phyloP scores from a whole-genome alignment of 2,113 vertebrate genomes.

The Apistogramma diplotaenia region DNA sequence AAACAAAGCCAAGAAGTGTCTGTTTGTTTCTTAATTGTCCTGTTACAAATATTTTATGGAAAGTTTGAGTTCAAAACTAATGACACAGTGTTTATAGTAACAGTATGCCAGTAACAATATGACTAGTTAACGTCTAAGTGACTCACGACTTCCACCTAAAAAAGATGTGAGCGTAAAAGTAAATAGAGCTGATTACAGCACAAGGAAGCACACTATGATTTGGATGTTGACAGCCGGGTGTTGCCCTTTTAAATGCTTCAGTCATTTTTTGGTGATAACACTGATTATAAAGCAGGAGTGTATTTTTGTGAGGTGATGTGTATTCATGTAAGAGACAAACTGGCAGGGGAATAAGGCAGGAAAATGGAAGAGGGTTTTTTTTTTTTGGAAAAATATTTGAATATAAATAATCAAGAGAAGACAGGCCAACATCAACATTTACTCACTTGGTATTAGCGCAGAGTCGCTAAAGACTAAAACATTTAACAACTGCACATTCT shows the following conservation, averaged over 20 bases:
- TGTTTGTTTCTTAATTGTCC: conserved; percentile 15
- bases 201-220: conserved; percentile 61
- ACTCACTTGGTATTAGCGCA: background rate
- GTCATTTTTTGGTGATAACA: conserved; percentile 45
- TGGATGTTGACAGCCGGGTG: conserved; percentile 56
- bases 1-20: conserved; percentile 15
- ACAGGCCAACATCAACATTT: conserved; percentile 25
- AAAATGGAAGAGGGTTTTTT: conserved; percentile 31
- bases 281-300: conserved; percentile 53
- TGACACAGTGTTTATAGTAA: conserved; percentile 9
- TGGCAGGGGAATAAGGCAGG: conserved; percentile 15
- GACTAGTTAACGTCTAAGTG: conserved; percentile 8
- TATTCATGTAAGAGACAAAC: conserved; percentile 11
- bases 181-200: conserved; percentile 34
- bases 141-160: conserved; percentile 31
- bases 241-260: conserved; percentile 16
- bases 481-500: background rate
- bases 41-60: background rate
- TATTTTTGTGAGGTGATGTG: background rate
- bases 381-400: background rate
- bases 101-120: too few species aligned
- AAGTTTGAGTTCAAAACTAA: background rate
- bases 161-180: background rate
- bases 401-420: background rate
- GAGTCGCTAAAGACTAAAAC: background rate